Evolutionary conservation across 2,888 invertebrate genomes (phyloP), one percentile per base, ranked within the genome.

Genomic region (Drosophila pseudotakahashii): DNA sequence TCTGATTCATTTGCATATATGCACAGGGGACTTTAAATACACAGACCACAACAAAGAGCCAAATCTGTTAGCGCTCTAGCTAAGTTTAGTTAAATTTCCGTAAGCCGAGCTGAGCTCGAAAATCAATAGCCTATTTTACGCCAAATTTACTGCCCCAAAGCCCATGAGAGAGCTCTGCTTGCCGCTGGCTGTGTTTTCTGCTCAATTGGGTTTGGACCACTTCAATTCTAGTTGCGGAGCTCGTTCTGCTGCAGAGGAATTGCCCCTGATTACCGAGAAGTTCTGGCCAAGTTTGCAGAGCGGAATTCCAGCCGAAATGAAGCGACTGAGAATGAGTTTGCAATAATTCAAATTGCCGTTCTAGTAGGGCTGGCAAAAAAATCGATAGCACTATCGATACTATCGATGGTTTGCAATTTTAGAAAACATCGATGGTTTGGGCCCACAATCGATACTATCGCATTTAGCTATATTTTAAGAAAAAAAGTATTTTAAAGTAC

Each of bases 101-200:
- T 19, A 41, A 45, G 50, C 45, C 44, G 19, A 23, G 50, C 23
- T 52, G 55, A 52, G 47, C 51, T 55, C 54, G 36, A 70, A 71
- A 71, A 71, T 71, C 71, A 71, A 71, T 71, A 70, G 62, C 47
- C 62, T 70, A 61, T 62, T 70, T 70, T 61, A 70, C 70, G 55
- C 61, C 62, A 70, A 69, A 69, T 69, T 69, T 69, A 68, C 68
- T 69, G 68, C 47, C 50, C 36, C 36, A 51, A 54, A 44, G 54
- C 54, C 54, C 61, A 32, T 23, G 45, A 61, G 62, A n/a, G 9
- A 36, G 26, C 36, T 41, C 53, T 32, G 13, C 10, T 30, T 47
- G 66, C 47, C 47, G 16, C 13, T 39, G 47, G 51, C 51, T 57
- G 52, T 54, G 62, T 69, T 71, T 71, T 71, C 71, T 57, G 52